These are phyloP conservation scores for Aurelia aurita DNA, from an alignment of 30 jellyfish, hydroid and myxozoan genomes.

Conservation along the genomic window DNA sequence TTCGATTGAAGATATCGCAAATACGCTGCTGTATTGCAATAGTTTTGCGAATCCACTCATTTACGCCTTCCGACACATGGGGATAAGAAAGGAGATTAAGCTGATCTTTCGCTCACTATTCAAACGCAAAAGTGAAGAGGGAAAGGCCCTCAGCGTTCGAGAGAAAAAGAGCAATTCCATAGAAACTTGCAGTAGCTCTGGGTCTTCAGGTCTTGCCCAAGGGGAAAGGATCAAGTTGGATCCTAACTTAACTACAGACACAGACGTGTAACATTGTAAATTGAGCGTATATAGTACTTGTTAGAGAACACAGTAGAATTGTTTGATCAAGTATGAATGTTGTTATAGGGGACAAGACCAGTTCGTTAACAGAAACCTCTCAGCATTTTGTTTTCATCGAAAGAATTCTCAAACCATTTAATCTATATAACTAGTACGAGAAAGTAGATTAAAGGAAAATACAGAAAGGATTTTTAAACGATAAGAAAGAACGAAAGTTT, in stretches of 20 bases:
- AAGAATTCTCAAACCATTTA: too few species aligned
- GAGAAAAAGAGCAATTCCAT: slow-evolving; percentile 30
- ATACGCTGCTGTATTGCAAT: slow-evolving; percentile 75
- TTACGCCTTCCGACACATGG: slow-evolving; percentile 69
- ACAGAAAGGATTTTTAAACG: too few species aligned
- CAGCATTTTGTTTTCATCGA: too few species aligned
- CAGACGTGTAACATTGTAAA: not conserved
- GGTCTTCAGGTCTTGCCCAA: slow-evolving; percentile 8
- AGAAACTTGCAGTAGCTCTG: slow-evolving; percentile 49
- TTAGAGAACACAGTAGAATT: too few species aligned
- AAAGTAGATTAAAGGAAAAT: too few species aligned
- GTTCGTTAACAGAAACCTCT: too few species aligned
- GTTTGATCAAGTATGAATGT: too few species aligned
- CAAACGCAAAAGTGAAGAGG: not conserved
- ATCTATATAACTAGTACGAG: too few species aligned
- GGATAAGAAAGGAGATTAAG: slow-evolving; percentile 57
- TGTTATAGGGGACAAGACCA: too few species aligned
- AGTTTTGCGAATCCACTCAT: slow-evolving; percentile 71
- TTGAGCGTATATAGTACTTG: too few species aligned
- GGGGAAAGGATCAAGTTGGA: not conserved
- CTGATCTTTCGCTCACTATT: slow-evolving; percentile 6
- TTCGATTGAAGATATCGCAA: slow-evolving; percentile 66
- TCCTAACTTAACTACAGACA: not conserved
- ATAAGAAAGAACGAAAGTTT: too few species aligned
- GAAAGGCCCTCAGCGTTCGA: not conserved